phyloP scores from a whole-genome alignment of 1,140 invertebrate species.

The Drosophila oshimai region DNA sequence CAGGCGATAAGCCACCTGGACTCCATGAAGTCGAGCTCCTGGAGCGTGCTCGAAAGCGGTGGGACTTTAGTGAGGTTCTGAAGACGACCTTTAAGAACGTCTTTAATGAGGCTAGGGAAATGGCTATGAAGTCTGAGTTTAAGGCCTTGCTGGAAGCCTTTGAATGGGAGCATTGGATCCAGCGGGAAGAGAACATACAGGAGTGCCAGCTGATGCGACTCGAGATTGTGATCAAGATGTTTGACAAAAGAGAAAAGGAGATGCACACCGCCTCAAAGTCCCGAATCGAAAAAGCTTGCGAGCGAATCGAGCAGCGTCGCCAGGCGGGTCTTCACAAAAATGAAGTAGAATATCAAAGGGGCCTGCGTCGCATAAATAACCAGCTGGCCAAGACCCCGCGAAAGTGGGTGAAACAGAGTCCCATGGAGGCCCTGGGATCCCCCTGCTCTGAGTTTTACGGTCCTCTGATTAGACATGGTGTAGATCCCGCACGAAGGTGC shows the following conservation, averaged over 20 bases:
- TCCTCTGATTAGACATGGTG: slow-evolving; percentile 83
- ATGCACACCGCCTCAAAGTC: slow-evolving; percentile 75
- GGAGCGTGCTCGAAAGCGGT: slow-evolving; percentile 71
- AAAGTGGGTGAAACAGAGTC: slow-evolving; percentile 74
- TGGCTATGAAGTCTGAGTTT: slow-evolving; percentile 32
- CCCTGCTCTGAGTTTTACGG: slow-evolving; percentile 84
- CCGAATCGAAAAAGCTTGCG: slow-evolving; percentile 80
- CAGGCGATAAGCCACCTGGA: slow-evolving; percentile 64
- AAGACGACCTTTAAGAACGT: slow-evolving; percentile 46
- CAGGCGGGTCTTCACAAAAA: slow-evolving; percentile 80
- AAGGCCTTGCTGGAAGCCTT: slow-evolving; percentile 67
- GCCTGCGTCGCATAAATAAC: slow-evolving; percentile 48
- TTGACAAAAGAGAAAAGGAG: slow-evolving; percentile 72
- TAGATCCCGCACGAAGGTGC: slow-evolving; percentile 83
- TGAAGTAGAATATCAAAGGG: slow-evolving; percentile 76
- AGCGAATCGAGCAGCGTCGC: slow-evolving; percentile 77
- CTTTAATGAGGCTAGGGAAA: slow-evolving; percentile 22
- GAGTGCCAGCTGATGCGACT: slow-evolving; percentile 85
- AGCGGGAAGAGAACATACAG: slow-evolving; percentile 84
- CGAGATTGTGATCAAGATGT: slow-evolving; percentile 83
- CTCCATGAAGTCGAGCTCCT: slow-evolving; percentile 72
- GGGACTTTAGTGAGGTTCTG: slow-evolving; percentile 61
- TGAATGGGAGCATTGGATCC: slow-evolving; percentile 81
- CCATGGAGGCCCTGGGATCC: slow-evolving; percentile 83
- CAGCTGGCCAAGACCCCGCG: slow-evolving; percentile 44